Percentiles rank a stretch among this genome's conserved stretches.
These are phyloP conservation scores for Oligia latruncula DNA, from an alignment of 2,888 invertebrate genomes.

Conservation along the genomic window DNA sequence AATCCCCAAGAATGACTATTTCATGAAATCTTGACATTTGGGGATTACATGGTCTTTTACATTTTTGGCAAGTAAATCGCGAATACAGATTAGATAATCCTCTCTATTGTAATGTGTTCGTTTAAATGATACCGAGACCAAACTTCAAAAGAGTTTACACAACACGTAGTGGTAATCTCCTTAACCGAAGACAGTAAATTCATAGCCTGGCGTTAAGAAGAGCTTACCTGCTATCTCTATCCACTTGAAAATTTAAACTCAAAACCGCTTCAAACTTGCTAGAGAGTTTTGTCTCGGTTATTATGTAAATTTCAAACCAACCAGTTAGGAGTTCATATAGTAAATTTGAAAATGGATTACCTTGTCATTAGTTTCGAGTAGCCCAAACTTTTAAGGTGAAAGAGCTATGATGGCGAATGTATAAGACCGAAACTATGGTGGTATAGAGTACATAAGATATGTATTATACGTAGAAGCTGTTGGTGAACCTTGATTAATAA, in stretches of 20 bases:
- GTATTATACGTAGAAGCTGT: no score
- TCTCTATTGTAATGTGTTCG: no score
- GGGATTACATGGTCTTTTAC: no score
- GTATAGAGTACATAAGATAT: no score
- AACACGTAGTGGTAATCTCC: neutral
- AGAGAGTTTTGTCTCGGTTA: conserved; percentile 38
- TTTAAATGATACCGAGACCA: neutral
- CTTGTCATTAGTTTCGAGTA: conserved; percentile 9
- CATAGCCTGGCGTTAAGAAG: conserved; percentile 1
- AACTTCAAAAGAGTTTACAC: neutral
- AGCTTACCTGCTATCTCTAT: conserved; percentile 16
- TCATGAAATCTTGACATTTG: no score
- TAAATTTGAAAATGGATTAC: conserved; percentile 36
- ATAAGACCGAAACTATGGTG: no score
- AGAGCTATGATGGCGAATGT: neutral
- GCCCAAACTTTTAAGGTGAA: conserved; percentile 21
- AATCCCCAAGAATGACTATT: no score
- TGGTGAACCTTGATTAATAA: no score
- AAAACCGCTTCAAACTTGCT: conserved; percentile 51
- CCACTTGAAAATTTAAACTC: conserved; percentile 40
- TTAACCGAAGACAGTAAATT: conserved; percentile 8
- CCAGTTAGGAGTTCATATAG: conserved; percentile 28
- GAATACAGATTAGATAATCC: neutral
- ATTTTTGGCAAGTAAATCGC: no score
- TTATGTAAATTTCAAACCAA: conserved; percentile 54